Conservation (phyloP, 2,113 vertebrate genomes). For the Uropsilus gracilis region DNA sequence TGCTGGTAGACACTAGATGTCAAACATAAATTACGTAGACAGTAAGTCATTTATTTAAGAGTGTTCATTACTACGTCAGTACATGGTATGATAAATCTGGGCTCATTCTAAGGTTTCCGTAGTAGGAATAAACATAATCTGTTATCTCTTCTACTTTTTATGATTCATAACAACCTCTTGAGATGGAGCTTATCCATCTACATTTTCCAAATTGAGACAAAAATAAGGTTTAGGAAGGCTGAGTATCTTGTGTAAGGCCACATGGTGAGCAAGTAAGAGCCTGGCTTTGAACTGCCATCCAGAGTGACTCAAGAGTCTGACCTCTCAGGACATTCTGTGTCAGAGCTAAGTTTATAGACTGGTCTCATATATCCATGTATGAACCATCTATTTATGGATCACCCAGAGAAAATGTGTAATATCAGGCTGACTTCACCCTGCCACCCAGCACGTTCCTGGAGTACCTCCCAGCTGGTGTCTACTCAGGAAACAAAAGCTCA, state of each 20-base stretch:
- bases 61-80: background rate
- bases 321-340: slow-evolving; percentile 64
- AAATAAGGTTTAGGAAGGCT: slow-evolving; percentile 31
- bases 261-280: slow-evolving; percentile 33
- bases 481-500: slow-evolving; percentile 79
- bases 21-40: slow-evolving; percentile 7
- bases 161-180: background rate
- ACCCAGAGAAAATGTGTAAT: slow-evolving; percentile 79
- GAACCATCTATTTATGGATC: slow-evolving; percentile 75
- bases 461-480: slow-evolving; percentile 77
- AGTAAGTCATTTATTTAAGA: background rate
- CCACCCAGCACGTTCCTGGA: slow-evolving; percentile 82
- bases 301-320: slow-evolving; percentile 68
- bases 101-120: background rate
- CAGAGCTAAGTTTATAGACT: slow-evolving; percentile 73
- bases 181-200: slow-evolving; percentile 10
- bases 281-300: slow-evolving; percentile 67
- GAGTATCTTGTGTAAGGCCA: slow-evolving; percentile 17
- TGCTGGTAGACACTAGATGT: background rate
- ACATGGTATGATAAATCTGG: background rate
- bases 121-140: background rate
- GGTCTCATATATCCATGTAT: slow-evolving; percentile 65
- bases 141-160: background rate
- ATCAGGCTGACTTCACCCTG: slow-evolving; percentile 79
- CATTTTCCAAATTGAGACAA: background rate